Base-by-base conservation (phyloP, 2,888 invertebrate genomes). In the Patella depressa region DNA sequence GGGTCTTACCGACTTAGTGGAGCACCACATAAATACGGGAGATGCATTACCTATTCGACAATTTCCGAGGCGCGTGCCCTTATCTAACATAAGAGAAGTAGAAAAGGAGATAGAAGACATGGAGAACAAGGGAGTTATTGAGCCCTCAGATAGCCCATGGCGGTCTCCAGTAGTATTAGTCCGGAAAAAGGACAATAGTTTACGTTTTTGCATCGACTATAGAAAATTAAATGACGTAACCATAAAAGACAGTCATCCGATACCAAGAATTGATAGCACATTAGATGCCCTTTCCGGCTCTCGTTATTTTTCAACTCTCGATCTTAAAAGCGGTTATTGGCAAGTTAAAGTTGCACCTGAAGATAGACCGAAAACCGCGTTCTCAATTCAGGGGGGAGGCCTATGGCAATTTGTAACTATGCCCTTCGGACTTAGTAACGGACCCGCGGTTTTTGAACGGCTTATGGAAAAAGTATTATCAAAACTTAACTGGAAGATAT, bases 361-460 rank as follows among this genome's bases (percentile, higher is more conserved):
- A 65, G 81, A 81, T 59, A 79, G 80, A 15, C 79, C 76, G 17
- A 83, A 83, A 73, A 82, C 84, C 14, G 81, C 82, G 69, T 83
- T 84, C 75, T 73, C 76, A 14, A 79, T 79, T 15, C 80, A 78
- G 59, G 78, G 77, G 19, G 78, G 79, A 70, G 81, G 83, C 14
- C 69, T 83, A 14, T 84, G 72, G 69, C 81, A 83, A 55, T 82
- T 80, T 59, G 34, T 53, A 24, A 72, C 78, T 24, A 78, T 79
- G 70, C 78, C 80, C 19, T 77, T 82, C 72, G 82, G 82, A 17
- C 74, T 84, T 29, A 74, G 55, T 7, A 80, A 80, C 72, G 75
- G 75, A 53, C 76, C 79, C 5, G 53, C 34, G 12, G 29, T 53
- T 3, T 78, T 78, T 53, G 69, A 59, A 53, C 34, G 72, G 15